Conservation (phyloP, 2,113 vertebrate genomes). For the Lycaon pictus region DNA sequence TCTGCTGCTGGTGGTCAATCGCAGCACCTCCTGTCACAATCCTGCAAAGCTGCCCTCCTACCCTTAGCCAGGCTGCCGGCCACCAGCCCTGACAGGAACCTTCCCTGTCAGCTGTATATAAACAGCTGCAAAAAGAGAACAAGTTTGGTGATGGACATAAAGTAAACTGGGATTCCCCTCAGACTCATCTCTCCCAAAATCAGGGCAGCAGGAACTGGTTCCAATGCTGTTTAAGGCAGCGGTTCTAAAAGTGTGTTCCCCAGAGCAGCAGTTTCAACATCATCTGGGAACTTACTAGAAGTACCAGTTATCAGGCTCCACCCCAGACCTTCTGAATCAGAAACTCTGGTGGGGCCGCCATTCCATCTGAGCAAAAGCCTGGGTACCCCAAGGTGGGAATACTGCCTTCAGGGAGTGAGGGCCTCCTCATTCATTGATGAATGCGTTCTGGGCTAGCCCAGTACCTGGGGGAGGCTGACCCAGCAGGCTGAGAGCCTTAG, state of each 20-base stretch:
- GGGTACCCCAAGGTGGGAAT: neutral
- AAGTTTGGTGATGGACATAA: neutral
- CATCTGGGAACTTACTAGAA: neutral
- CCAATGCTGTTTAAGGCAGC: neutral
- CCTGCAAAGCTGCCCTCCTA: neutral
- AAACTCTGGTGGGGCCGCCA: neutral
- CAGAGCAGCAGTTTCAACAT: neutral
- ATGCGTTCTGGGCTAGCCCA: neutral
- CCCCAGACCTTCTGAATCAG: neutral
- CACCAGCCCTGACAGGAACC: neutral
- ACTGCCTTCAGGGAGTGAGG: neutral
- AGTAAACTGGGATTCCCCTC: neutral
- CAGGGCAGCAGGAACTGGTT: neutral
- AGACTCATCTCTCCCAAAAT: neutral
- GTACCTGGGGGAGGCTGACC: rapidly evolving
- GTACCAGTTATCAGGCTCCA: neutral
- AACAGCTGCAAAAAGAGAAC: neutral
- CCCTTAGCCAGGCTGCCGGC: neutral
- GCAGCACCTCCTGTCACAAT: neutral
- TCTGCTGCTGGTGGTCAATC: neutral
- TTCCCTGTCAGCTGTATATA: neutral
- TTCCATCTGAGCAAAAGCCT: neutral
- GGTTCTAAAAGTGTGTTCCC: neutral
- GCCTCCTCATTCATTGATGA: neutral
- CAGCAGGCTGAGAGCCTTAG: neutral